Evolutionary conservation across 2,888 invertebrate species (phyloP).

Genomic region (Eurytoma adleriae): DNA sequence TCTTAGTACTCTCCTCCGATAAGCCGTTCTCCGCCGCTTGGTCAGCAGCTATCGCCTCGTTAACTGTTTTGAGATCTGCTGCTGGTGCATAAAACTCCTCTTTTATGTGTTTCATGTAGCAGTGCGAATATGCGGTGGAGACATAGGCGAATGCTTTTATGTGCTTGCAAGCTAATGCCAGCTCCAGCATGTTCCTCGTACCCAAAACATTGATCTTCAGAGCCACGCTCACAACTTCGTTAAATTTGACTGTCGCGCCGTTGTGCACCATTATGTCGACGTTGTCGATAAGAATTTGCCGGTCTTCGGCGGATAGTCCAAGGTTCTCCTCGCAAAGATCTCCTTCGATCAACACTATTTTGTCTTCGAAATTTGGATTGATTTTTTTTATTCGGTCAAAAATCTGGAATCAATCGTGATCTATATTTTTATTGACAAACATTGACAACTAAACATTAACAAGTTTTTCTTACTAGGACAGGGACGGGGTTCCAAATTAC

Average conservation of each 20-base stretch:
- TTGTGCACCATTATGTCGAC: conserved; percentile 65
- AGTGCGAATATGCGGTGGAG: conserved; percentile 66
- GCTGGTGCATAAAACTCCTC: conserved; percentile 66
- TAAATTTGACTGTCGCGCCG: conserved; percentile 61
- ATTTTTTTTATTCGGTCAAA: conserved; percentile 61
- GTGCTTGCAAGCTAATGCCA: conserved; percentile 62
- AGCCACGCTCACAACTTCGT: conserved; percentile 49
- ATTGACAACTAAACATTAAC: too few species aligned
- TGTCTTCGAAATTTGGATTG: conserved; percentile 60
- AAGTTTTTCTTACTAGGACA: too few species aligned
- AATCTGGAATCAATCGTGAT: conserved; percentile 56
- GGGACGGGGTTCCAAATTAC: too few species aligned
- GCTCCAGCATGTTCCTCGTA: conserved; percentile 63
- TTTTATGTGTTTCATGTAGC: conserved; percentile 59
- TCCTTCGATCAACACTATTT: conserved; percentile 60
- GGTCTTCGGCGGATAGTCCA: conserved; percentile 61
- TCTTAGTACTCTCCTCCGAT: conserved; percentile 51
- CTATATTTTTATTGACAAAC: too few species aligned
- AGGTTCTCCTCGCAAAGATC: conserved; percentile 60
- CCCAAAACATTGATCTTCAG: conserved; percentile 64
- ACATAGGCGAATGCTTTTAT: conserved; percentile 63
- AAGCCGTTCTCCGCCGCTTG: conserved; percentile 53
- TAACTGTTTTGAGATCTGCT: conserved; percentile 61
- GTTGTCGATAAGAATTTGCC: conserved; percentile 58
- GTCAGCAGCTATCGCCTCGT: conserved; percentile 62